Evolutionary conservation across 2,113 vertebrate species (phyloP).

Genomic region (Spheniscus mendiculus): DNA sequence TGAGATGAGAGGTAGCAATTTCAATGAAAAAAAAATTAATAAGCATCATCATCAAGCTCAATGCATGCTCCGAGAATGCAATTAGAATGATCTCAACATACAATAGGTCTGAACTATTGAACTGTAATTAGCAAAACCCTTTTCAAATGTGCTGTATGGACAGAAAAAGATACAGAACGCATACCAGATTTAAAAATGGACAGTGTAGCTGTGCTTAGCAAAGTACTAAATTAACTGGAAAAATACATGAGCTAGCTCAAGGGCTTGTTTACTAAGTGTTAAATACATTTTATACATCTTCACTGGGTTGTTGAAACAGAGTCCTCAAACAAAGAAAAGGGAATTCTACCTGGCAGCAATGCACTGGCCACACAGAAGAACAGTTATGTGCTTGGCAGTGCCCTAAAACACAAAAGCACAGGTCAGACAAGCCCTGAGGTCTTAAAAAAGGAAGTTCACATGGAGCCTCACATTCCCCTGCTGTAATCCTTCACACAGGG

Average conservation of each 20-base stretch:
- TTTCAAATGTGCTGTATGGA: neutral
- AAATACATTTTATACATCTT: neutral
- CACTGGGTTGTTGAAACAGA: neutral
- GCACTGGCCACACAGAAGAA: neutral
- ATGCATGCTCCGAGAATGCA: slow-evolving; percentile 6
- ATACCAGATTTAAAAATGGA: neutral
- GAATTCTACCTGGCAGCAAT: neutral
- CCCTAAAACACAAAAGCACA: neutral
- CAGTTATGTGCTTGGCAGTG: neutral
- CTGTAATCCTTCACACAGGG: neutral
- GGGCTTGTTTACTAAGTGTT: neutral
- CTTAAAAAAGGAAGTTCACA: neutral
- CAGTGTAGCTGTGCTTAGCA: neutral
- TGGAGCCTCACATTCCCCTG: neutral
- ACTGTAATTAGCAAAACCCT: slow-evolving; percentile 47
- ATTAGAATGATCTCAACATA: slow-evolving; percentile 44
- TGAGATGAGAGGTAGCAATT: slow-evolving; percentile 56
- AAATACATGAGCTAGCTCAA: neutral
- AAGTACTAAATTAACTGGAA: neutral
- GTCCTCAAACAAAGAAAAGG: neutral
- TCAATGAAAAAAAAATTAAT: slow-evolving; percentile 16
- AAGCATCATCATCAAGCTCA: slow-evolving; percentile 50
- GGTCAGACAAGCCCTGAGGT: neutral
- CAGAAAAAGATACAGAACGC: neutral
- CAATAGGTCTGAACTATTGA: slow-evolving; percentile 38